Evolutionary conservation across 2,797 vertebrate genomes (phyloP).

Genomic region (Xiphorhynchus erythropygius): DNA sequence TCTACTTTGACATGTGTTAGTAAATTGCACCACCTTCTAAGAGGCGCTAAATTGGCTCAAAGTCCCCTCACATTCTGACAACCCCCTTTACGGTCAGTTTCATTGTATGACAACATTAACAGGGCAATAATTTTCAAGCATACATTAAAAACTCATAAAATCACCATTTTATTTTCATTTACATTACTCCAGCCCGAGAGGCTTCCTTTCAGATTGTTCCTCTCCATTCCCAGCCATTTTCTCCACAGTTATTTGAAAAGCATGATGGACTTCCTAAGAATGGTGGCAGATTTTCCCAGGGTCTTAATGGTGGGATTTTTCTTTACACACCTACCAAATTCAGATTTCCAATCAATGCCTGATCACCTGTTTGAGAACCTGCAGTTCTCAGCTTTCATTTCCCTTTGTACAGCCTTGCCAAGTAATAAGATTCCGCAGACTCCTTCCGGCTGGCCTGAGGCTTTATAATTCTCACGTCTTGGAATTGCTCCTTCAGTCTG

Average conservation of each 20-base stretch:
- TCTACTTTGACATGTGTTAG: accelerated
- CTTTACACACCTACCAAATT: neutral
- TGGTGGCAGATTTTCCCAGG: neutral
- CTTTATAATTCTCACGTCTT: conserved; percentile 82
- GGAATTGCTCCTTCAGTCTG: conserved; percentile 80
- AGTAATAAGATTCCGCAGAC: conserved; percentile 87
- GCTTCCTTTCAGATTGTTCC: neutral
- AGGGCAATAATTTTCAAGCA: neutral
- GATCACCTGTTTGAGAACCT: neutral
- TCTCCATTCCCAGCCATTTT: neutral
- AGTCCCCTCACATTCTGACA: neutral
- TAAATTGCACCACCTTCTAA: neutral
- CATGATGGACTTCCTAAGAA: accelerated
- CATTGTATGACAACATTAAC: neutral
- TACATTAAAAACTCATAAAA: neutral
- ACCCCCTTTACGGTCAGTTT: neutral
- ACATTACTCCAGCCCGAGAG: neutral
- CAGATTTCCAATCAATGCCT: neutral
- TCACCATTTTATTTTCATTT: conserved; percentile 16
- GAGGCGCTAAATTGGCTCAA: neutral
- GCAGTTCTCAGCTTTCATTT: neutral
- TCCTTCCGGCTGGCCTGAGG: conserved; percentile 90
- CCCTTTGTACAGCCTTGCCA: conserved; percentile 81
- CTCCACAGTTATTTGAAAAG: neutral
- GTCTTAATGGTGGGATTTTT: neutral